A percentile compares a stretch with the other conserved stretches of the same genome.
phyloP scores from a whole-genome alignment of 2,113 vertebrate genomes.

The zebrafish (Danio rerio) region DNA sequence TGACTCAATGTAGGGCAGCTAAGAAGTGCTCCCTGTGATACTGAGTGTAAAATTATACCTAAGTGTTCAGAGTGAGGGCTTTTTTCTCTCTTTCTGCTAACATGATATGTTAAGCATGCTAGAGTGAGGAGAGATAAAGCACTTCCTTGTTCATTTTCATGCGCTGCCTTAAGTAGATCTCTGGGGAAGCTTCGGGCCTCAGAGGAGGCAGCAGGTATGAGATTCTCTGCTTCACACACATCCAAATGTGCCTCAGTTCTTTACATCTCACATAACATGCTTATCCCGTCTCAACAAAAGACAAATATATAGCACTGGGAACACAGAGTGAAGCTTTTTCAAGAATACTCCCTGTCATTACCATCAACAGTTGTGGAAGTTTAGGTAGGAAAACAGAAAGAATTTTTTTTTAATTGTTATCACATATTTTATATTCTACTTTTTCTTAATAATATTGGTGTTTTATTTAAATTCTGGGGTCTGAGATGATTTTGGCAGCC shows the following conservation, averaged over 20 bases:
- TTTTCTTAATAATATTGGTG: too few species aligned
- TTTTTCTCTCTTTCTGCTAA: conserved; percentile 44
- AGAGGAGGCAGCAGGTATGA: conserved; percentile 30
- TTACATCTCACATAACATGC: conserved; percentile 29
- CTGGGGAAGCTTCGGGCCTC: conserved; percentile 43
- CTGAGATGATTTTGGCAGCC: too few species aligned
- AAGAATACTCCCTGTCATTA: neutral
- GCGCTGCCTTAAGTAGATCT: conserved; percentile 55
- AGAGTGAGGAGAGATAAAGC: conserved; percentile 53
- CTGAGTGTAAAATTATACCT: conserved; percentile 40
- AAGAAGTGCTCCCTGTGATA: conserved; percentile 27
- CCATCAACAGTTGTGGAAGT: conserved; percentile 13
- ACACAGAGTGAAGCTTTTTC: neutral
- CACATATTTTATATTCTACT: neutral
- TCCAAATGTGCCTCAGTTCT: conserved; percentile 36
- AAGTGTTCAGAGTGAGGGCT: conserved; percentile 36
- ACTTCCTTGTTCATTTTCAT: conserved; percentile 49
- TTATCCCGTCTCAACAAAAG: conserved; percentile 33
- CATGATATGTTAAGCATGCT: conserved; percentile 46
- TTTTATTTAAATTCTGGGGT: too few species aligned
- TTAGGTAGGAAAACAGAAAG: neutral
- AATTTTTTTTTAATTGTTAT: neutral
- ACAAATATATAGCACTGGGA: conserved; percentile 12
- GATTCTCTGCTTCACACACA: conserved; percentile 50
- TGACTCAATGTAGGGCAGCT: conserved; percentile 48